Base-by-base conservation (phyloP, 2,797 vertebrate species). In the Malurus splendens region DNA sequence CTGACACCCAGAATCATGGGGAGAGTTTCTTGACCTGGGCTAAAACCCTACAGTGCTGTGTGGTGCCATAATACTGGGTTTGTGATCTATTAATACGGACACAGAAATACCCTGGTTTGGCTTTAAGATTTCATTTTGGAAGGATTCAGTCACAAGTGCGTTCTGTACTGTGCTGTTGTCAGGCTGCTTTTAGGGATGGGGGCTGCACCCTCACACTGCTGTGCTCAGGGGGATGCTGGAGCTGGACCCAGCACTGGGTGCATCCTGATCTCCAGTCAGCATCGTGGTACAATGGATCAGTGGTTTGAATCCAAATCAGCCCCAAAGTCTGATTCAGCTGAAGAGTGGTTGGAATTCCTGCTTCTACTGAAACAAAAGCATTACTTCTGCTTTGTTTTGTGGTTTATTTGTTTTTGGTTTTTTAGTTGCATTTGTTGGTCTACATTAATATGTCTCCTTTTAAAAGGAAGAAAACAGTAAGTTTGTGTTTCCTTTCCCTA, bases 71-170 rank as follows among this genome's bases (percentile, higher is more conserved):
- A 24, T 25, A 13, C 20, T 28, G 30, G 4, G 12, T 28, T 60
- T 28, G 6, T 18, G n/a, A 4, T 51, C 28, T 24, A 0, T 45
- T 36, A n/a, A 51, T 60, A 48, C n/a, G 5, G 3, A 7, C 1
- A 9, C 2, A 1, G 44, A 42, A 73, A 24, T 6, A 30, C 22
- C 1, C 7, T 23, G 12, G 2, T 15, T 76, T 47, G 25, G 13
- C 14, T 61, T 48, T 50, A 48, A 38, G 45, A 20, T 60, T 56
- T 60, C 7, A 20, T 44, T 78, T 64, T 0, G 3, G 50, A 44
- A 72, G 12, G 41, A 3, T 44, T 23, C 9, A 38, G 17, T 12
- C 25, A 55, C 10, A 39, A 56, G 27, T 9, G 23, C 25, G 12
- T 28, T 56, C 61, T 28, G 42, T 41, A 33, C 23, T 22, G 6